These are phyloP conservation scores for Pseudorectes ferrugineus DNA, from an alignment of 2,113 vertebrate species.

Conservation along the genomic window DNA sequence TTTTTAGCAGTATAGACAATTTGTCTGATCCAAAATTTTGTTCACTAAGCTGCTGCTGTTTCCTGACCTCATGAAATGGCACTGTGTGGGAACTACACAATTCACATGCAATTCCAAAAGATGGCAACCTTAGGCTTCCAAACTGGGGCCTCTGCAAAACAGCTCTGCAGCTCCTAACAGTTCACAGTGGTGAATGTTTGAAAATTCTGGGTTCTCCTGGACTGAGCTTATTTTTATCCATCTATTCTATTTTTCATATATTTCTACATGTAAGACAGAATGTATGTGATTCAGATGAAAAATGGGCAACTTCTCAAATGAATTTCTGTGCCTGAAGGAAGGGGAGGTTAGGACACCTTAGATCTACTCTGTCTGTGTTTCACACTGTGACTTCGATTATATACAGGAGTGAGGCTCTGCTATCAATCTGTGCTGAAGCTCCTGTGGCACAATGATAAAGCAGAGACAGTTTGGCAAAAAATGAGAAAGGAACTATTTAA, in stretches of 20 bases:
- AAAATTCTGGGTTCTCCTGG: not conserved
- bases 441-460: not conserved
- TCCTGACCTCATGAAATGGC: not conserved
- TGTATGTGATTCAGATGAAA: not conserved
- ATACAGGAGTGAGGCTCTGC: not conserved
- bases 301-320: not conserved
- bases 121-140: slow-evolving; percentile 46
- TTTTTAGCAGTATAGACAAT: not conserved
- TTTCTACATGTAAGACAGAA: not conserved
- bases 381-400: not conserved
- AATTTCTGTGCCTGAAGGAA: not conserved
- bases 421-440: not conserved
- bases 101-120: slow-evolving; percentile 40
- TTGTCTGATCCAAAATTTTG: not conserved
- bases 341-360: not conserved
- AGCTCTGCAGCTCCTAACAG: not conserved
- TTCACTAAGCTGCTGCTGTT: not conserved
- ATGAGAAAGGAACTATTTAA: not conserved
- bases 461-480: not conserved
- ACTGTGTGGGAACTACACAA: not conserved
- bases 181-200: not conserved
- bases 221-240: not conserved
- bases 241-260: not conserved
- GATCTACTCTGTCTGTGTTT: not conserved
- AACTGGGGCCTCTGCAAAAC: not conserved